Evolutionary conservation across 2,113 vertebrate species (phyloP).

Genomic region (Forbesichthys papilliferus): DNA sequence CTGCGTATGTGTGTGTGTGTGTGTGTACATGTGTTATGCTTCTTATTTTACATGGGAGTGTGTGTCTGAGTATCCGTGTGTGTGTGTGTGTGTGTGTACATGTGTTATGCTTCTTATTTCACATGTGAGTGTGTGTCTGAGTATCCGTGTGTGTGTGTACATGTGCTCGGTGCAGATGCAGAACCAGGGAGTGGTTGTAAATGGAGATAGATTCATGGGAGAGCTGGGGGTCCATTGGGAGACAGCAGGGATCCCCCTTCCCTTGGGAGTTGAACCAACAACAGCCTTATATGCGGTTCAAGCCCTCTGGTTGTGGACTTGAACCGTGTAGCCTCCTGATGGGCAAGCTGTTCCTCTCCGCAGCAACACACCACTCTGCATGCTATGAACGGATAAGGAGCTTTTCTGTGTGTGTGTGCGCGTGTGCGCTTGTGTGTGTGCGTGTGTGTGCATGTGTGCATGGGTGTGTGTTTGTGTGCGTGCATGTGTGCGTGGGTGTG

Average conservation of each 20-base stretch:
- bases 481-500: conserved; percentile 8
- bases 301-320: conserved; percentile 72
- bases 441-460: conserved; percentile 9
- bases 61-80: conserved; percentile 14
- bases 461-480: neutral
- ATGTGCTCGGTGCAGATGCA: conserved; percentile 61
- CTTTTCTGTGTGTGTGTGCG: conserved; percentile 8
- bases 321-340: conserved; percentile 61
- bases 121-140: neutral
- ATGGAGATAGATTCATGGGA: conserved; percentile 36
- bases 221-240: conserved; percentile 24
- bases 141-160: conserved; percentile 12
- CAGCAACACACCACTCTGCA: conserved; percentile 45
- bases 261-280: conserved; percentile 65
- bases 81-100: neutral
- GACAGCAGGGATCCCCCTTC: conserved; percentile 63
- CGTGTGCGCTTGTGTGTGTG: neutral
- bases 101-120: neutral
- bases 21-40: conserved; percentile 32
- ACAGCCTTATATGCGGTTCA: conserved; percentile 62
- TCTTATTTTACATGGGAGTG: too few relatives aligned
- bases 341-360: conserved; percentile 69
- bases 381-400: conserved; percentile 65
- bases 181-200: conserved; percentile 23
- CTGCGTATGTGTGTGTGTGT: conserved; percentile 7